Percentiles rank a stretch among this genome's conserved stretches.
phyloP scores from a whole-genome alignment of 2,888 invertebrate species.

The Macrosoma leucophasiata region DNA sequence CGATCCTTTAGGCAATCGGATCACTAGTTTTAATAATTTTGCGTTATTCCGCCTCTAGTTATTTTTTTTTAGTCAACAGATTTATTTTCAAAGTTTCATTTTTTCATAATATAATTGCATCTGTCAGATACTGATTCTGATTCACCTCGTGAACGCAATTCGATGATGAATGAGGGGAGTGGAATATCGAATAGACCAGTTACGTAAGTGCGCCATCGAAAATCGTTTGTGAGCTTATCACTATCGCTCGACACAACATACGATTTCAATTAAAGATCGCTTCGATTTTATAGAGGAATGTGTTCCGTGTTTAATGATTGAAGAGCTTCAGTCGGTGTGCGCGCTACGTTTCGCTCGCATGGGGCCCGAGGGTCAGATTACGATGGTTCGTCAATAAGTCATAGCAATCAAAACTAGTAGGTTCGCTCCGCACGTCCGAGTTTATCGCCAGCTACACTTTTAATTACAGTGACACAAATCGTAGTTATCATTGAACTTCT shows the following conservation, averaged over 20 bases:
- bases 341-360: constrained; percentile 26
- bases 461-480: constrained; percentile 75
- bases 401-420: constrained; percentile 63
- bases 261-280: constrained; percentile 71
- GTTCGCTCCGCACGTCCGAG: constrained; percentile 49
- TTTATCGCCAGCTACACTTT: constrained; percentile 73
- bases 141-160: not conserved
- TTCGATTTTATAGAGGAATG: constrained; percentile 61
- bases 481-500: constrained; percentile 70
- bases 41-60: no score
- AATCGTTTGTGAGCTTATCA: constrained; percentile 54
- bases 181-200: no score
- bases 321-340: constrained; percentile 41
- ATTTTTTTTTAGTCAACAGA: no score
- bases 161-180: no score
- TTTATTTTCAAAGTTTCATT: no score
- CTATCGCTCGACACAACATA: constrained; percentile 63
- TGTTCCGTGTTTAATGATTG: constrained; percentile 44
- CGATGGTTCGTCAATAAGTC: constrained; percentile 53
- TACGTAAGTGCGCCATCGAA: constrained; percentile 39
- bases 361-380: constrained; percentile 35
- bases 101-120: no score
- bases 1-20: no score
- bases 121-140: no score
- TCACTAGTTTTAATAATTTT: no score